Percentiles rank a stretch among this genome's conserved stretches.
Evolutionary conservation across 2,888 invertebrate genomes (phyloP).

Genomic region (Eupithecia pulchellata): DNA sequence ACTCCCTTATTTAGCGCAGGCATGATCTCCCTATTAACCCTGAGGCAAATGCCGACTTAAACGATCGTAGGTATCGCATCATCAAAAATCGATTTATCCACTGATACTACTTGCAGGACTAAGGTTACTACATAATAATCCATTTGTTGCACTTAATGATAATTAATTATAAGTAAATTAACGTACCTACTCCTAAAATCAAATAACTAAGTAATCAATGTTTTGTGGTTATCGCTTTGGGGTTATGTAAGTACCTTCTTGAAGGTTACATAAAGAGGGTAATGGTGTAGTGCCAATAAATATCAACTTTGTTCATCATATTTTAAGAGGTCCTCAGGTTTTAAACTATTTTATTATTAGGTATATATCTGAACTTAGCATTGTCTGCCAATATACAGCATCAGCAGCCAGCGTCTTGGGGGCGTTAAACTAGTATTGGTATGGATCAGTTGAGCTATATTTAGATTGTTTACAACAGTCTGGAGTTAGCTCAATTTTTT

Average conservation of each 20-base stretch:
- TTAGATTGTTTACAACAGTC: too few relatives aligned
- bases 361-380: too few relatives aligned
- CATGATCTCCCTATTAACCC: too few relatives aligned
- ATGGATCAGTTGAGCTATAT: too few relatives aligned
- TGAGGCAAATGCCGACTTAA: constrained; percentile 4
- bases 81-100: constrained; percentile 9
- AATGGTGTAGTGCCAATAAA: not conserved
- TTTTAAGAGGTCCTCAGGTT: too few relatives aligned
- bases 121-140: not conserved
- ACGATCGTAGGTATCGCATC: too few relatives aligned
- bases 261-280: not conserved
- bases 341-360: too few relatives aligned
- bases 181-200: constrained; percentile 2
- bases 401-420: too few relatives aligned
- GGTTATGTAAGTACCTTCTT: not conserved
- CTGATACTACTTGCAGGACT: not conserved
- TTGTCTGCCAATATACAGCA: too few relatives aligned
- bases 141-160: not conserved
- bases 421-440: too few relatives aligned
- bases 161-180: not conserved
- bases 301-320: not conserved
- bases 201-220: not conserved
- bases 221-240: not conserved
- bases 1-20: too few relatives aligned
- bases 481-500: too few relatives aligned